Base-by-base conservation (phyloP, 1,140 invertebrate species). In the Halictus rubicundus region DNA sequence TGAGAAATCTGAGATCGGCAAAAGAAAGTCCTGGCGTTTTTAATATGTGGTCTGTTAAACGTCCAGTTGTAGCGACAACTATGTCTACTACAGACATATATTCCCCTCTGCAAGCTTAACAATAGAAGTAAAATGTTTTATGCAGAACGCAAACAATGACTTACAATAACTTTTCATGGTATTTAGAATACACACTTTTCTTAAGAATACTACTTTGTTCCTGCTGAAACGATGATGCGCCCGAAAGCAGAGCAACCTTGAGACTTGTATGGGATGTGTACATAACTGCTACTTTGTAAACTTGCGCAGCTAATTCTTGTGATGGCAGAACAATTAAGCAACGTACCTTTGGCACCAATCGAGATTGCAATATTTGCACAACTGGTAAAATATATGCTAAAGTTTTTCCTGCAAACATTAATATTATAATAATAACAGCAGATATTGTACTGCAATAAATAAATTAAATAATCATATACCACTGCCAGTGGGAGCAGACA, bases 401-500 rank as follows among this genome's bases (percentile, higher is more conserved):
- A 1, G 99, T 99, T 94, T 99, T 99, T 14, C 91, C 91, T 92
- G 42, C 37, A 86, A 83, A 65, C 16, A 46, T 46, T 46, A 46
- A 46, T 46, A 46, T 46, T 46, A 19, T 52, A 39, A 46, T 37
- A 63, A 54, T 25, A 72, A 71, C 61, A 64, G 76, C 8, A 54
- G 4, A 32, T 21, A 8, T 37, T 74, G 0, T 39, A 8, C 49
- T 23, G 1, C 16, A 21, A 19, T 21, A 21, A 52, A 16, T 52
- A 3, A 68, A 68, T 19, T 57, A 7, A 27, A 16, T 71, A 8
- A n/a, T 19, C 23, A 16, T 70, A 21, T 80, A 88, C 99, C 99
- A 95, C 98, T 99, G 16, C 99, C 99, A 21, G 99, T 99, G 27
- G 98, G 98, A 60, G 98, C 98, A 32, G 98, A 99, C 54, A 99